Conservation (phyloP, 2,113 vertebrate species). For the Mystacornis crossleyi region DNA sequence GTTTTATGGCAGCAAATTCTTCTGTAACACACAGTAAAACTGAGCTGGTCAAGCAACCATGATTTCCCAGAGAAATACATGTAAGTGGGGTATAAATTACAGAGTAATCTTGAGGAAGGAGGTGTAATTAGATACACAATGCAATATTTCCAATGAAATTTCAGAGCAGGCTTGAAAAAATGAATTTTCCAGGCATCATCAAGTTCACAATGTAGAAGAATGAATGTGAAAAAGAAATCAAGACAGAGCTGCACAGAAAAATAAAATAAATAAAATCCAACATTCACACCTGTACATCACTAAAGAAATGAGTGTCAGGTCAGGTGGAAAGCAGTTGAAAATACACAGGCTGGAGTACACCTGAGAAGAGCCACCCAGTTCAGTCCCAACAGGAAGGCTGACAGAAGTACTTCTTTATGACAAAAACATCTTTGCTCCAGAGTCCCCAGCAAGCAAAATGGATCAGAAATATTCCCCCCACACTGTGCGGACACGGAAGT, state of each 20-base stretch:
- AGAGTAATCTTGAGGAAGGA: background rate
- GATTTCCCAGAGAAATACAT: constrained; percentile 16
- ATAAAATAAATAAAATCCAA: background rate
- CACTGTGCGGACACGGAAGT: background rate
- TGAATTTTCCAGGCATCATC: background rate
- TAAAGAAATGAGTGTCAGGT: constrained; percentile 13
- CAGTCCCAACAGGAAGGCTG: background rate
- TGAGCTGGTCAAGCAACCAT: background rate
- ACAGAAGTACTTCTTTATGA: background rate
- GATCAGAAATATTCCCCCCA: constrained; percentile 5
- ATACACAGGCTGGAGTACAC: background rate
- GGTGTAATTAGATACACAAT: background rate
- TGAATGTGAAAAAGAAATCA: background rate
- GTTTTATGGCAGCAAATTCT: constrained; percentile 5
- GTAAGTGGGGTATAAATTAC: background rate
- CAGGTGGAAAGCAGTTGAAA: constrained; percentile 38
- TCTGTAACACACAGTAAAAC: background rate
- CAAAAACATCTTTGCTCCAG: background rate
- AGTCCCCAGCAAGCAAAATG: constrained; percentile 4
- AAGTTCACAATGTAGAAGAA: background rate
- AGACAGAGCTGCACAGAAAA: background rate
- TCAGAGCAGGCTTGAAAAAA: constrained; percentile 11
- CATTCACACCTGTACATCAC: background rate
- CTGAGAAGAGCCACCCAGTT: constrained; percentile 25
- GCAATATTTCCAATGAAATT: background rate